These are phyloP conservation scores for Xiphophorus couchianus DNA, from an alignment of 2,113 vertebrate genomes.

Conservation along the genomic window DNA sequence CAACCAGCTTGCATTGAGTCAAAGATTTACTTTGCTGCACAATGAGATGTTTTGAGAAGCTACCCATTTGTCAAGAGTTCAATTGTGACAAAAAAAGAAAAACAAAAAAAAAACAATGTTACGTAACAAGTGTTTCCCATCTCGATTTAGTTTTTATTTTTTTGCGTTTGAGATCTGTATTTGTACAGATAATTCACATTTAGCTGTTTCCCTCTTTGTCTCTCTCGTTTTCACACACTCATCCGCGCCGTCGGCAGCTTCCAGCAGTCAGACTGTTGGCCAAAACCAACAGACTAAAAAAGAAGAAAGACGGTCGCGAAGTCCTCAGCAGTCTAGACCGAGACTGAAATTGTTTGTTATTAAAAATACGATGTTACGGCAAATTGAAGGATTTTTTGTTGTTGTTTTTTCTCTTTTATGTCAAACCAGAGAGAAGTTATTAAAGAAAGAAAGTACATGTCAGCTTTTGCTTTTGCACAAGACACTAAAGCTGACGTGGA, in stretches of 20 bases:
- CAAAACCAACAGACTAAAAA: constrained; percentile 71
- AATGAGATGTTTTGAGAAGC: no score
- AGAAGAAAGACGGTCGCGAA: constrained; percentile 69
- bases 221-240: constrained; percentile 32
- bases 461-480: background rate
- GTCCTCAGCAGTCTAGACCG: constrained; percentile 52
- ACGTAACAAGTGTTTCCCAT: background rate
- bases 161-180: background rate
- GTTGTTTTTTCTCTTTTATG: constrained; percentile 31
- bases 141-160: background rate
- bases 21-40: no score
- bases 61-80: no score
- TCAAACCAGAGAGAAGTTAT: constrained; percentile 20
- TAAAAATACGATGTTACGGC: constrained; percentile 36
- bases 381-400: constrained; percentile 21
- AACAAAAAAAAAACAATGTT: background rate
- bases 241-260: constrained; percentile 56
- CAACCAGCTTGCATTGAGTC: no score
- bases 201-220: background rate
- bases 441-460: constrained; percentile 13
- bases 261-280: constrained; percentile 43
- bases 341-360: constrained; percentile 49
- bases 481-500: background rate
- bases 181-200: constrained; percentile 12
- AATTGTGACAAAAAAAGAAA: no score